Percentiles rank a stretch among this genome's conserved stretches.
Conservation (phyloP, 1,140 invertebrate species). For the Halictus rubicundus region DNA sequence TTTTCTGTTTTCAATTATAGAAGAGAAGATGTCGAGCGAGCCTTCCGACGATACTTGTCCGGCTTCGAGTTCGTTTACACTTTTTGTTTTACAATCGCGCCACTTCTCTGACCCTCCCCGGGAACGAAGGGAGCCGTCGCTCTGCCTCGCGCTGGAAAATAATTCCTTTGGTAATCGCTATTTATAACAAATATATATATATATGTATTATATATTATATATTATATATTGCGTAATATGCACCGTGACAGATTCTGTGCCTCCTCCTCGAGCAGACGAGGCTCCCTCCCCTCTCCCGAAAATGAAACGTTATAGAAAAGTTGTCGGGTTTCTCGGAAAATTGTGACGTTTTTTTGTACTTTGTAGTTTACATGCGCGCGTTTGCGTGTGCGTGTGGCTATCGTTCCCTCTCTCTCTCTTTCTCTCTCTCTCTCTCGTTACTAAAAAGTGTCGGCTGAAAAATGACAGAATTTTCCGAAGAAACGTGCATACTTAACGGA, state of each 20-base stretch:
- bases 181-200: neutral
- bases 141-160: neutral
- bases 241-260: neutral
- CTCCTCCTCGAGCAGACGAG: neutral
- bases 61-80: neutral
- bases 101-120: neutral
- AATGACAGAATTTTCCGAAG: no score
- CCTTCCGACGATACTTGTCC: neutral
- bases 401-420: no score
- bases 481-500: no score
- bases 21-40: conserved; percentile 59
- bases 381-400: no score
- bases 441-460: no score
- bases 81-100: conserved; percentile 5
- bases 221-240: neutral
- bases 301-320: no score
- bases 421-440: no score
- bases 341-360: no score
- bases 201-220: no score
- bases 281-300: neutral
- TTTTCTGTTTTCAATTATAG: conserved; percentile 2
- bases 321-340: no score
- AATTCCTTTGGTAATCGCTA: neutral
- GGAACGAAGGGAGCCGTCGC: neutral
- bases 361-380: no score